Base-by-base conservation (phyloP, 2,888 invertebrate species). In the Callyntrura sp. region DNA sequence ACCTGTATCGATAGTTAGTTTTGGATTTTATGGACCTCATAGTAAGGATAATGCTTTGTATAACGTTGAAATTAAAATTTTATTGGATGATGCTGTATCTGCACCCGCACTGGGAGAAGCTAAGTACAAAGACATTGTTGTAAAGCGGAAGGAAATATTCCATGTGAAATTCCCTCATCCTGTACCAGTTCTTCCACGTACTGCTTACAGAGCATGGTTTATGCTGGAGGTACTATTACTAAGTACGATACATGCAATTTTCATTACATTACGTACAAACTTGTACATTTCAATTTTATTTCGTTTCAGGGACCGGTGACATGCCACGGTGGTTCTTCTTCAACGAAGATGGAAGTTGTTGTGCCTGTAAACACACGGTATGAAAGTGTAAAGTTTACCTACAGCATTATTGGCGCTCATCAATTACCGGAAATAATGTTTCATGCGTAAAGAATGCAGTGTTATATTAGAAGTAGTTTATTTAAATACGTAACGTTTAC, bases 361-460 rank as follows among this genome's bases (percentile, higher is more conserved):
- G 92, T 92, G 12, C 88, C 91, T 43, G 90, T 91, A 0, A 88
- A 90, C 35, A 90, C 88, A 11, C 65, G 90, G 14, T 92, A 88
- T 55, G 28, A 79, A 35, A 25, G 82, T 48, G 92, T 92, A 0
- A 88, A 88, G 45, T 91, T 91, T 28, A 85, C 88, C 0, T 92
- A 92, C 25, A 65, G 68, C 8, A 83, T 92, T 12, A 81, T 91
- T 55, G 92, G 92, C 14, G 92, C 92, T 35, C 90, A 92, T 62
- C 92, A 92, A 70, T 76, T 92, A 68, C 92, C 92, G 23, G 92
- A 92, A 91, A 92, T 92, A 14, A 73, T 88, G 73, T 92, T 92
- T 73, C 91, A 92, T 25, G 81, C 79, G 3, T 87, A 62, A 60
- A 9, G 12, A 55, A 45, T 45, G 45, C 45, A 55, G 55, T 55